These are phyloP conservation scores for Tadarida brasiliensis DNA, from an alignment of 2,797 vertebrate genomes.

Conservation along the genomic window DNA sequence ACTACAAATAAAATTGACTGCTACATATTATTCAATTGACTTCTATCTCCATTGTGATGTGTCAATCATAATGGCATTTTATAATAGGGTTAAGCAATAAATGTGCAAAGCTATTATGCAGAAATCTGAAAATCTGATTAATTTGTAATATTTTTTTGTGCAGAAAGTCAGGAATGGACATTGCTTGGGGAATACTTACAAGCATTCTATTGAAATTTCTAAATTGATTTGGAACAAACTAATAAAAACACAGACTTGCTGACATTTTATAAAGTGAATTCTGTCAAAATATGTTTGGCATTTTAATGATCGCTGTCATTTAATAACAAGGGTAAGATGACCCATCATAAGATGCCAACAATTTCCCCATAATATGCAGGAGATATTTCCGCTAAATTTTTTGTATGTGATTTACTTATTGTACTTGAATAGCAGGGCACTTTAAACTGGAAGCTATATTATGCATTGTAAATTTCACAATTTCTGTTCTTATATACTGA, in stretches of 20 bases:
- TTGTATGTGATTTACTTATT: conserved; percentile 70
- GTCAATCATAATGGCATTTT: conserved; percentile 90
- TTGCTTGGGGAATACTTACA: conserved; percentile 88
- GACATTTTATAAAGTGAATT: conserved; percentile 89
- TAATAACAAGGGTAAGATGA: conserved; percentile 84
- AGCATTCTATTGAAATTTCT: conserved; percentile 87
- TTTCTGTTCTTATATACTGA: conserved; percentile 47
- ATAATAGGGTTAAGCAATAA: conserved; percentile 89
- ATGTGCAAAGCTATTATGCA: conserved; percentile 87
- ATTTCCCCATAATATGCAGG: conserved; percentile 69
- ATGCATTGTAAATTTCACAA: conserved; percentile 31
- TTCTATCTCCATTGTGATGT: conserved; percentile 87
- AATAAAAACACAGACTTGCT: conserved; percentile 89
- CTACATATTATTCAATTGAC: conserved; percentile 90
- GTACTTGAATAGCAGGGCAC: conserved; percentile 67
- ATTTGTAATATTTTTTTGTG: conserved; percentile 88
- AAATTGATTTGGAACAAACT: conserved; percentile 88
- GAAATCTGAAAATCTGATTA: conserved; percentile 90
- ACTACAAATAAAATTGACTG: conserved; percentile 91
- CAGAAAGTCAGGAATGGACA: conserved; percentile 84
- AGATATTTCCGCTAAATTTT: conserved; percentile 62
- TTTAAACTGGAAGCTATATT: not conserved
- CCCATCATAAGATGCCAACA: conserved; percentile 76
- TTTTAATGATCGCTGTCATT: conserved; percentile 86
- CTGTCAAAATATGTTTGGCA: conserved; percentile 86